Evolutionary conservation across 2,888 invertebrate genomes (phyloP), one percentile per base, ranked within the genome.

Genomic region (Acronicta psi): DNA sequence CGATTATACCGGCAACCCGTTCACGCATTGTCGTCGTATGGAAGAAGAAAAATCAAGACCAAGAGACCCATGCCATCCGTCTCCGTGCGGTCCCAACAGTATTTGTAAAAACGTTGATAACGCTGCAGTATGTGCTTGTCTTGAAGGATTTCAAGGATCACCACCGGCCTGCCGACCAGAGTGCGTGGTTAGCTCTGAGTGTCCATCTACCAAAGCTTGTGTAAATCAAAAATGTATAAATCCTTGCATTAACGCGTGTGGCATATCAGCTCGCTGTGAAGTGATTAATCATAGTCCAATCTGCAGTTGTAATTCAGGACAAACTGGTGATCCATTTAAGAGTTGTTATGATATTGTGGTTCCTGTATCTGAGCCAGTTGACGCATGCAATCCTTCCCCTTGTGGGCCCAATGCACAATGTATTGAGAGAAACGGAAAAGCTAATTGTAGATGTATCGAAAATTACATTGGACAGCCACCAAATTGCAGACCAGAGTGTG

Each of bases 261-360:
- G 98, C 10, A 89, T 95, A 18, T 95, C 95, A 55, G 97, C 98
- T 2, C 91, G 96, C 36, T 98, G 98, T 85, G 96, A 96, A 77
- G 97, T 98, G 2, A 95, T 97, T 31, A 97, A 97, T 84, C 98
- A 98, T 82, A 97, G 97, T 83, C 98, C 98, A 13, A 96, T 98
- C 59, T 98, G 98, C 83, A 97, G 96, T 70, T 98, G 98, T 82
- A 96, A 96, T 55, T 88, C 95, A 17, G 96, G 96, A 17, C 96
- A 96, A 86, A 95, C 96, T 20, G 97, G 97, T 37, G 97, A 97
- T 95, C 97, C 97, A 50, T 97, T 97, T 89, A 96, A 96, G 83
- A 95, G 96, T 73, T 97, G 97, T 82, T 94, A 95, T 64, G 95
- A 96, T 72, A 90, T 96, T 46, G 59, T 86, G 11, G 67, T 77